A percentile compares a stretch with the other conserved stretches of the same genome.
These are phyloP conservation scores for Popillia japonica DNA, from an alignment of 1,140 invertebrate genomes.

Conservation along the genomic window DNA sequence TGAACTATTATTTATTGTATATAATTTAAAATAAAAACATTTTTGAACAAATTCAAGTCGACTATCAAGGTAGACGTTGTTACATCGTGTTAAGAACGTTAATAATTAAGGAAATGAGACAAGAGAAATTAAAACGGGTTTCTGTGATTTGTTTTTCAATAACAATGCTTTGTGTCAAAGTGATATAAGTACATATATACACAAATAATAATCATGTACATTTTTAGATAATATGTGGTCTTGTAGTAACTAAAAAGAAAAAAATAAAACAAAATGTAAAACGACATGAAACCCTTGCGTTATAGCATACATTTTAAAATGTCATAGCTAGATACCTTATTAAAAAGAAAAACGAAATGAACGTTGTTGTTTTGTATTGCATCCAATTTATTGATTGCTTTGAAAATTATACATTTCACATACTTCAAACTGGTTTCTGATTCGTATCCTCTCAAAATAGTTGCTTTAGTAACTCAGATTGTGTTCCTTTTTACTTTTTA, in stretches of 20 bases:
- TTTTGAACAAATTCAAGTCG: constrained; percentile 1
- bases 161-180: constrained; percentile 4
- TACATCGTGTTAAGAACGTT: background rate
- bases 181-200: background rate
- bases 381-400: background rate
- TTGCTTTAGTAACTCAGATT: too few relatives aligned
- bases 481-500: too few relatives aligned
- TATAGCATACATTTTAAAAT: background rate
- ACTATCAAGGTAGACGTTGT: too few relatives aligned
- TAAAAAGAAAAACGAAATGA: background rate
- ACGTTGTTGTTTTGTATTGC: background rate
- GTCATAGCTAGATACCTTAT: constrained; percentile 6
- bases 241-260: background rate
- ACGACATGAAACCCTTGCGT: background rate
- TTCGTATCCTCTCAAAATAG: too few relatives aligned
- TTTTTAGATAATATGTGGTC: background rate
- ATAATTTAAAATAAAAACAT: constrained; percentile 7
- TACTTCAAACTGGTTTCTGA: too few relatives aligned
- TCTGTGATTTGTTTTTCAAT: constrained; percentile 11
- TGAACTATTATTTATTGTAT: background rate
- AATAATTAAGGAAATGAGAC: background rate
- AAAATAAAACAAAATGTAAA: background rate
- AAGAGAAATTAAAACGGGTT: background rate
- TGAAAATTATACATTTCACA: background rate
- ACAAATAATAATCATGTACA: constrained; percentile 5